These are phyloP conservation scores for Zalophus californianus DNA, from an alignment of 2,797 vertebrate species.

Conservation along the genomic window DNA sequence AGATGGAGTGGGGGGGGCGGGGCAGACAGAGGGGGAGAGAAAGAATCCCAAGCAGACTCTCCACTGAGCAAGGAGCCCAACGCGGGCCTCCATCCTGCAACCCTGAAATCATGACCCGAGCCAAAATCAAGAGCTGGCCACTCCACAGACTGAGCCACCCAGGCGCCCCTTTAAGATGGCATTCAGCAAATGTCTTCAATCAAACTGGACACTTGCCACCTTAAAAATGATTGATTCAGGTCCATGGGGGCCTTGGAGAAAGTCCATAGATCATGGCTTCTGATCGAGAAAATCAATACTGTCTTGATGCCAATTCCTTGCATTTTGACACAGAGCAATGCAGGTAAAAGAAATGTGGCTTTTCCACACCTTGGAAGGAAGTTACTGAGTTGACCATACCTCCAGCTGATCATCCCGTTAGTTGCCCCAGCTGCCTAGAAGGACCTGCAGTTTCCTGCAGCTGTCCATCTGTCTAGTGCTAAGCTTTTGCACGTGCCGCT, in stretches of 20 bases:
- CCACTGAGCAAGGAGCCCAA: not conserved
- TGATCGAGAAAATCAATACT: slow-evolving; percentile 32
- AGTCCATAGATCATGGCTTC: slow-evolving; percentile 46
- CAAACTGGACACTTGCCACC: not conserved
- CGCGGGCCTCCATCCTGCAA: not conserved
- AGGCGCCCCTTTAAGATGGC: not conserved
- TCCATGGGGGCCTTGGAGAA: not conserved
- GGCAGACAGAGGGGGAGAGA: not conserved
- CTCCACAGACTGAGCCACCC: not conserved
- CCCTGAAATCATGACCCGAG: not conserved
- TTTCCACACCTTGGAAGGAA: not conserved
- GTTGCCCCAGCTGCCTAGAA: not conserved
- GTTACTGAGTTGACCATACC: not conserved
- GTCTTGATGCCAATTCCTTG: not conserved
- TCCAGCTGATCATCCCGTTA: not conserved
- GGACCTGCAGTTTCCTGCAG: not conserved
- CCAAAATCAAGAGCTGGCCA: not conserved
- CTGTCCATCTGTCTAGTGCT: not conserved
- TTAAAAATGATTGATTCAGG: slow-evolving; percentile 53
- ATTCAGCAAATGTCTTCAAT: slow-evolving; percentile 62
- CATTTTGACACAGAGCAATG: slow-evolving; percentile 48
- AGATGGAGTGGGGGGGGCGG: not conserved
- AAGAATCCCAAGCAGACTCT: not conserved
- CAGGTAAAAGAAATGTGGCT: slow-evolving; percentile 13
- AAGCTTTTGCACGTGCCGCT: not conserved